Percentiles rank a stretch among this genome's conserved stretches.
Evolutionary conservation across 2,888 invertebrate species (phyloP).

Genomic region (Hoplodrina ambigua): DNA sequence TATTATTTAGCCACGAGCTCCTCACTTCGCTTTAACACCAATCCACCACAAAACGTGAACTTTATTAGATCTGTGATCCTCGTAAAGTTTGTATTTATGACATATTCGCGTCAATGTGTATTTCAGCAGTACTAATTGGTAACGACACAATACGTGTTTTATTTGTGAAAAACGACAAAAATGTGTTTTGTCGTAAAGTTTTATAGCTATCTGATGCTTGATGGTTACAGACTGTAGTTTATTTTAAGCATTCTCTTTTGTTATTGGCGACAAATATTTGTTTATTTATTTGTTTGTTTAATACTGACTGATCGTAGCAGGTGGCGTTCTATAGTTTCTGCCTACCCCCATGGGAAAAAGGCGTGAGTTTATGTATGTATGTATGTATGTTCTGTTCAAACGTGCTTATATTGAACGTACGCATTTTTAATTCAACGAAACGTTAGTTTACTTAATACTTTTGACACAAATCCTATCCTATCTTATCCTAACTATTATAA

Average conservation of each 20-base stretch:
- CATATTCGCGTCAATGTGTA: conserved; percentile 72
- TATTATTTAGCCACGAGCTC: too few species aligned
- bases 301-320: too few species aligned
- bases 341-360: too few species aligned
- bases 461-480: conserved; percentile 22
- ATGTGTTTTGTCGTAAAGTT: conserved; percentile 22
- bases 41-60: conserved; percentile 75
- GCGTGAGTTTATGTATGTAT: too few species aligned
- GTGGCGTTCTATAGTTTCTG: too few species aligned
- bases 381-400: not conserved
- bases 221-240: conserved; percentile 10
- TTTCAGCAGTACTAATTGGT: conserved; percentile 79
- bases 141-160: conserved; percentile 65
- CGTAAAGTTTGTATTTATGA: conserved; percentile 80
- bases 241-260: conserved; percentile 5
- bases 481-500: too few species aligned
- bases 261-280: conserved; percentile 1
- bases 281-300: not conserved
- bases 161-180: conserved; percentile 33
- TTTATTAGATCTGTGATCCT: conserved; percentile 78
- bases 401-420: not conserved
- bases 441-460: conserved; percentile 15
- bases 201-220: conserved; percentile 25
- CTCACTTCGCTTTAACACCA: too few species aligned
- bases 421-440: conserved; percentile 7